phyloP scores from a whole-genome alignment of 2,888 invertebrate genomes.

The Chamaedrilus cognettii region DNA sequence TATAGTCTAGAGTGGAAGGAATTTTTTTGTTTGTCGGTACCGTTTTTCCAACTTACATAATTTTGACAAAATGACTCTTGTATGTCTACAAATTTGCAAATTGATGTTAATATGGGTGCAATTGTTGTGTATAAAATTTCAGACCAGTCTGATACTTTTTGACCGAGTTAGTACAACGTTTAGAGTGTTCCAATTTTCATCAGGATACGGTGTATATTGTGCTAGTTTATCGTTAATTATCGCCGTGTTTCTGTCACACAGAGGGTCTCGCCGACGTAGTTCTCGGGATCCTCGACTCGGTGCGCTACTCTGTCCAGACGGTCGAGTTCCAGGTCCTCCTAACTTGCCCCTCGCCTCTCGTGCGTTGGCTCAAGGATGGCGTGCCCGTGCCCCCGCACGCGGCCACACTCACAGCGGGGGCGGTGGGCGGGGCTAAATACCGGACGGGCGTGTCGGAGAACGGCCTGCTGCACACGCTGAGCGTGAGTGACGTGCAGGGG shows the following conservation, averaged over 20 bases:
- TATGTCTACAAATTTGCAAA: too few relatives aligned
- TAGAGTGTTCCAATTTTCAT: too few relatives aligned
- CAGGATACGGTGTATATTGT: neutral
- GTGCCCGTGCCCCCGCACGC: neutral
- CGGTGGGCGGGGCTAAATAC: slow-evolving; percentile 14
- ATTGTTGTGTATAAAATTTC: too few relatives aligned
- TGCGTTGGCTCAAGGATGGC: slow-evolving; percentile 22
- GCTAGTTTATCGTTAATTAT: neutral
- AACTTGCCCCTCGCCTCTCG: neutral
- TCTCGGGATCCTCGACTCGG: slow-evolving; percentile 6
- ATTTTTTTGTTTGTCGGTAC: too few relatives aligned
- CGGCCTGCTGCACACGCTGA: slow-evolving; percentile 12
- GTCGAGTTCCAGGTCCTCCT: slow-evolving; percentile 18
- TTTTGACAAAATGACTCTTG: too few relatives aligned
- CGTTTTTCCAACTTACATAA: too few relatives aligned
- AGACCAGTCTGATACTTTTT: too few relatives aligned
- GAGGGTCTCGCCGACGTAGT: slow-evolving; percentile 7
- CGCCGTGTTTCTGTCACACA: neutral
- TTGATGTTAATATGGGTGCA: too few relatives aligned
- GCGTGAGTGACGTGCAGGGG: slow-evolving; percentile 14
- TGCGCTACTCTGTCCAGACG: slow-evolving; percentile 10
- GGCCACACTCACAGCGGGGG: neutral
- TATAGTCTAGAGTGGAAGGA: too few relatives aligned
- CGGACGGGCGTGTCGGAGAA: neutral
- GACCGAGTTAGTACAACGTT: too few relatives aligned